A percentile compares a stretch with the other conserved stretches of the same genome.
Evolutionary conservation across 1,140 invertebrate genomes (phyloP).

Genomic region (Penaeus chinensis): DNA sequence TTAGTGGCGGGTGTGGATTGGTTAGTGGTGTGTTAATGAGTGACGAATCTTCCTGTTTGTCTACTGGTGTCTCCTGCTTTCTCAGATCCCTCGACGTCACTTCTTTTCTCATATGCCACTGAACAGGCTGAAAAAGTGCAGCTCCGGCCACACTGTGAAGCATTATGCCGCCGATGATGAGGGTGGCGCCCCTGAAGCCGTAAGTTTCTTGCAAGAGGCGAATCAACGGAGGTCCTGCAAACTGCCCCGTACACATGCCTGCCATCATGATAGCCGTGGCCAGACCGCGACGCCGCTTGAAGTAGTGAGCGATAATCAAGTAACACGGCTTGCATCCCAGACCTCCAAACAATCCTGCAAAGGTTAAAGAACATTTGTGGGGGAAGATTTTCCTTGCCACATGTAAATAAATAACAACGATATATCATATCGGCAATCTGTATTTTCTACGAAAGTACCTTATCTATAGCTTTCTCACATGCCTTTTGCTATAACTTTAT

Average conservation of each 20-base stretch:
- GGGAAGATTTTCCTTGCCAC: too few relatives aligned
- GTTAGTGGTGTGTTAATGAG: too few relatives aligned
- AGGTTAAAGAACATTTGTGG: background rate
- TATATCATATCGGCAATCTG: too few relatives aligned
- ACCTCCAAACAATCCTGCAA: conserved; percentile 32
- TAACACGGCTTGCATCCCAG: conserved; percentile 20
- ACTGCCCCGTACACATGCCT: conserved; percentile 36
- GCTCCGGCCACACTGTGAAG: conserved; percentile 37
- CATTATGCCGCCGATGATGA: conserved; percentile 26
- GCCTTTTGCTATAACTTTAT: too few relatives aligned
- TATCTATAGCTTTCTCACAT: too few relatives aligned
- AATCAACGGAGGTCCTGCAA: conserved; percentile 34
- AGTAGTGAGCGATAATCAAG: conserved; percentile 42
- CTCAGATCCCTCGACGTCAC: background rate
- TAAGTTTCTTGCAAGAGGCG: conserved; percentile 38
- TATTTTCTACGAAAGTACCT: too few relatives aligned
- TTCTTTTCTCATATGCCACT: conserved; percentile 38
- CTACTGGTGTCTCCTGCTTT: background rate
- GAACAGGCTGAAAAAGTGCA: conserved; percentile 39
- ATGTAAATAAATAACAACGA: too few relatives aligned
- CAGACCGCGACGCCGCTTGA: conserved; percentile 33
- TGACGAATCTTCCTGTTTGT: background rate
- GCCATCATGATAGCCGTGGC: conserved; percentile 48
- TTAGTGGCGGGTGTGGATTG: background rate
- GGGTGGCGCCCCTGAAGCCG: conserved; percentile 40